Base-by-base conservation (phyloP, 2,797 vertebrate species). In the Tapirus indicus region DNA sequence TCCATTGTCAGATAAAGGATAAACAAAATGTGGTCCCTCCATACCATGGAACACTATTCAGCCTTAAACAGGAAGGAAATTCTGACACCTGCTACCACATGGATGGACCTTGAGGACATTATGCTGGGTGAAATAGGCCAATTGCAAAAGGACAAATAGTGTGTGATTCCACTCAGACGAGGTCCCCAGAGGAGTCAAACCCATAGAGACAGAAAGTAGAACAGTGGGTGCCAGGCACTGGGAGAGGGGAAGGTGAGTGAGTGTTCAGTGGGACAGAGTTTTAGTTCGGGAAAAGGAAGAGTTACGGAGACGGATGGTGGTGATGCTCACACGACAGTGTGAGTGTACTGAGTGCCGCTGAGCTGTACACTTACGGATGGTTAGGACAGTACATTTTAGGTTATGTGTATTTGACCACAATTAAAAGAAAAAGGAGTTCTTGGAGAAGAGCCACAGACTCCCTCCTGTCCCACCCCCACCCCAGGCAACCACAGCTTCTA, bases 1-100 rank as follows among this genome's bases (percentile, higher is more conserved):
- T 72, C 29, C 17, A 1, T 2, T 9, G 2, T 3, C 0, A 13
- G 68, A 2, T 7, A n/a, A 25, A 49, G 16, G 6, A 32, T 0
- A 8, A 47, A 5, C n/a, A 20, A 11, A 20, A 13, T 4, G 6
- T 8, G 52, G 23, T 13, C 54, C 2, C 3, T 27, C 68, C 21
- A 0, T 0, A 5, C 1, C 4, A 11, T 0, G 23, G 74, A 56
- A 21, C 1, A 3, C 41, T 0, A 2, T 2, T 47, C 66, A n/a
- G 44, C 41, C 79, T 20, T 12, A 0, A 5, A 25, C 27, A 29
- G 35, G n/a, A 14, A 62, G 49, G 6, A 12, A 17, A 3, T 27
- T 5, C 10, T 20, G 77, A 66, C 25, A 1, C 49, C 5, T 20
- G 41, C 35, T 7, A 1, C 47, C 3, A 0, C 35, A 0, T 0